phyloP scores from a whole-genome alignment of 2,888 invertebrate genomes.

The Ornithoptera priamus region DNA sequence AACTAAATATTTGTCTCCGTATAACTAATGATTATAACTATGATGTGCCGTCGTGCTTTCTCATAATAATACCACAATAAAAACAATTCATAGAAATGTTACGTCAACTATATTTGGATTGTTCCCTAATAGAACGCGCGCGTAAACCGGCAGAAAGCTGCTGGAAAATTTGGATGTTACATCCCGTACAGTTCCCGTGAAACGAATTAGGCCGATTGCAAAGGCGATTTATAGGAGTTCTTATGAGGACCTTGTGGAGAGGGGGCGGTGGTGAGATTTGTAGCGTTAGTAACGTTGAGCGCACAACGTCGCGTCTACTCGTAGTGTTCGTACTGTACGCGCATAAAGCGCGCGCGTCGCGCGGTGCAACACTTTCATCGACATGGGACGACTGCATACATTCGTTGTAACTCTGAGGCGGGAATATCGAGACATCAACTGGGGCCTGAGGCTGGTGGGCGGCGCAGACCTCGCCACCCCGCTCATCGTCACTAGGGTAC shows the following conservation, averaged over 20 bases:
- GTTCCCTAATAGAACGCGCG: constrained; percentile 6
- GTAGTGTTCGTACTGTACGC: constrained; percentile 63
- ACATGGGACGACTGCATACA: constrained; percentile 87
- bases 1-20: neutral
- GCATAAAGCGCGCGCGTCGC: constrained; percentile 53
- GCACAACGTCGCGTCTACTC: constrained; percentile 71
- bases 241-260: constrained; percentile 54
- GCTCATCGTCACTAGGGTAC: constrained; percentile 93
- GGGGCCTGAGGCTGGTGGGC: constrained; percentile 93
- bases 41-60: too few relatives aligned
- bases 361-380: constrained; percentile 51
- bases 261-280: constrained; percentile 58
- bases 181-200: constrained; percentile 55
- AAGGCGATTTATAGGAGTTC: constrained; percentile 57
- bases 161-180: constrained; percentile 21
- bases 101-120: constrained; percentile 3
- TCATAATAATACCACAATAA: neutral
- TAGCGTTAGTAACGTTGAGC: constrained; percentile 68
- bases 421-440: constrained; percentile 85
- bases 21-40: too few relatives aligned
- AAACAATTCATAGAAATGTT: neutral
- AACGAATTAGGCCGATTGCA: constrained; percentile 69
- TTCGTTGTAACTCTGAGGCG: constrained; percentile 87
- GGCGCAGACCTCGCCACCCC: constrained; percentile 92
- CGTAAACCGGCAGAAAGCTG: constrained; percentile 15